phyloP scores from a whole-genome alignment of 2,888 invertebrate genomes.

The Oscheius sp. region DNA sequence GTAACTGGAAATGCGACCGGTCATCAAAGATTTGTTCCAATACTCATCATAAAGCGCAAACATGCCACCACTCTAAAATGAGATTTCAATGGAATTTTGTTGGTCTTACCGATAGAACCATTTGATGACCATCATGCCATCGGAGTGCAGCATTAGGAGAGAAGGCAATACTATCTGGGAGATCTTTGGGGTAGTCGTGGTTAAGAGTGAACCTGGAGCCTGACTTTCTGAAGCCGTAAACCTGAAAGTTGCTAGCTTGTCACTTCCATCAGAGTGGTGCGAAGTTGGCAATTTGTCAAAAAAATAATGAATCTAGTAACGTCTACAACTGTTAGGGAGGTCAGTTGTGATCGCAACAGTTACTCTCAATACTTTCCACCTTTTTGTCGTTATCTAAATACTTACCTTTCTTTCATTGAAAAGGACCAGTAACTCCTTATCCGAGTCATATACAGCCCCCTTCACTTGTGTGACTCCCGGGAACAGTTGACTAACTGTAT shows the following conservation, averaged over 20 bases:
- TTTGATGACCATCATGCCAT: slow-evolving; percentile 56
- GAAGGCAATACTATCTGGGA: slow-evolving; percentile 47
- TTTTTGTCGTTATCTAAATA: no score
- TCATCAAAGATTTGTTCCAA: slow-evolving; percentile 56
- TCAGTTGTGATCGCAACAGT: no score
- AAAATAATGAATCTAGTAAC: no score
- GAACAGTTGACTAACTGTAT: slow-evolving; percentile 26
- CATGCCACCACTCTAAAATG: slow-evolving; percentile 50
- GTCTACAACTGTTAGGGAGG: no score
- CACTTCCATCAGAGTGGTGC: no score
- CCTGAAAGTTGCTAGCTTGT: slow-evolving; percentile 3
- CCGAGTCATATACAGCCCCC: slow-evolving; percentile 51
- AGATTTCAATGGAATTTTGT: slow-evolving; percentile 2
- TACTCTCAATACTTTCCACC: no score
- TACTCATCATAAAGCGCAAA: slow-evolving; percentile 57
- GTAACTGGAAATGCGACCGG: slow-evolving; percentile 45
- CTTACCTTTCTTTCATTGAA: slow-evolving; percentile 39
- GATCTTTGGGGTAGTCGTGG: slow-evolving; percentile 33
- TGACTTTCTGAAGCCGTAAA: slow-evolving; percentile 19
- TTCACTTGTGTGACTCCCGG: slow-evolving; percentile 43
- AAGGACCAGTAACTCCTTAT: slow-evolving; percentile 46
- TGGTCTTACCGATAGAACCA: slow-evolving; percentile 45
- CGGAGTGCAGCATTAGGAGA: slow-evolving; percentile 49
- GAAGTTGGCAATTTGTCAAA: no score
- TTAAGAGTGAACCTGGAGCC: slow-evolving; percentile 1